phyloP scores from a whole-genome alignment of 2,888 invertebrate species.

The Lepidonotus clava region DNA sequence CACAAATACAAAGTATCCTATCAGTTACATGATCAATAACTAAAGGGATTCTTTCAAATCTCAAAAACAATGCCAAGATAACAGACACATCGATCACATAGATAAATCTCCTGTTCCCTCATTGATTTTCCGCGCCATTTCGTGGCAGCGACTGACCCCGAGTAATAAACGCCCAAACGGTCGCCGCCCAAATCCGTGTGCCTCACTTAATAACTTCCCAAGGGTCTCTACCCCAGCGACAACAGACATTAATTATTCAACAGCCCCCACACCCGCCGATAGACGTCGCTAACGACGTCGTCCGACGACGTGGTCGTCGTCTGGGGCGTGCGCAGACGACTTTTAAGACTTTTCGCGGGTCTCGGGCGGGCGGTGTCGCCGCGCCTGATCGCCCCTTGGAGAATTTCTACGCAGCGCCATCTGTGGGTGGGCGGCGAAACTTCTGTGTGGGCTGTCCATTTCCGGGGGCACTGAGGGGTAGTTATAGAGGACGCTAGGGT shows the following conservation, averaged over 20 bases:
- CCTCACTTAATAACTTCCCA: constrained; percentile 12
- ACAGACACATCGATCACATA: no score
- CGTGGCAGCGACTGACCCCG: no score
- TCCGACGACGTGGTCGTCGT: no score
- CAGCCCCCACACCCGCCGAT: constrained; percentile 1
- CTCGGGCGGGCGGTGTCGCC: constrained; percentile 1
- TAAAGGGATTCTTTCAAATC: no score
- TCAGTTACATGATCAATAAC: no score
- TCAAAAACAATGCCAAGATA: no score
- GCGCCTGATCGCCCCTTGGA: constrained; percentile 4
- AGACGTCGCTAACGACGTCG: not conserved
- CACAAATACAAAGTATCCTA: no score
- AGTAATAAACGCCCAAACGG: not conserved
- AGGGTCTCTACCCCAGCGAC: constrained; percentile 3
- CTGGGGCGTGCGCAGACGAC: constrained; percentile 23
- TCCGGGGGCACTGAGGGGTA: not conserved
- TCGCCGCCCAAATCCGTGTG: not conserved
- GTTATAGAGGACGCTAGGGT: not conserved
- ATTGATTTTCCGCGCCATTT: no score
- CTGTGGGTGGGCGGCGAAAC: constrained; percentile 25
- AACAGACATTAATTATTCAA: constrained; percentile 41
- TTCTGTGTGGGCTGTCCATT: constrained; percentile 8
- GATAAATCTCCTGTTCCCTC: no score
- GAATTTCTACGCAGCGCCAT: constrained; percentile 1
- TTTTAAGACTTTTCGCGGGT: not conserved